phyloP scores from a whole-genome alignment of 2,888 invertebrate species.

The Drosophila borealis region DNA sequence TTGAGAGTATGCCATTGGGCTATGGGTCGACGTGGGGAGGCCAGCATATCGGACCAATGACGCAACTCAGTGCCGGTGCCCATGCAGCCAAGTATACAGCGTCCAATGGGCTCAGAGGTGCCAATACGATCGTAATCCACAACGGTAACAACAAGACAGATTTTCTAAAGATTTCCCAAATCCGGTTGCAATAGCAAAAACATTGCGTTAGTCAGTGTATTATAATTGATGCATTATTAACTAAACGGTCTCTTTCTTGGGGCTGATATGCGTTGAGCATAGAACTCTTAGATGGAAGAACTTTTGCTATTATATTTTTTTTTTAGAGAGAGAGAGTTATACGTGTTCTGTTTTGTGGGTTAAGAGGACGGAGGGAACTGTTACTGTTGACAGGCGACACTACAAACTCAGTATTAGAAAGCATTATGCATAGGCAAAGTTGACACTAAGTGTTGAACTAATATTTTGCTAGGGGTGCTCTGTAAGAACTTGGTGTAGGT shows the following conservation, averaged over 20 bases:
- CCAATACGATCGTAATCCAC: constrained; percentile 99
- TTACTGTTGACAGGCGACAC: constrained; percentile 60
- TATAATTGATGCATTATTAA: neutral
- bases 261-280: constrained; percentile 54
- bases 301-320: constrained; percentile 30
- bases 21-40: constrained; percentile 99
- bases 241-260: constrained; percentile 42
- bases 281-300: constrained; percentile 65
- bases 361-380: constrained; percentile 35
- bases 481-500: constrained; percentile 39
- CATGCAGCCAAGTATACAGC: constrained; percentile 98
- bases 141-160: constrained; percentile 98
- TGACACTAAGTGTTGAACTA: constrained; percentile 32
- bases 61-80: constrained; percentile 99
- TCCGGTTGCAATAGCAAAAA: constrained; percentile 35
- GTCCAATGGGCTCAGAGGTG: constrained; percentile 99
- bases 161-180: constrained; percentile 90
- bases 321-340: constrained; percentile 36
- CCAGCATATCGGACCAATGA: constrained; percentile 99
- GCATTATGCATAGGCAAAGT: constrained; percentile 51
- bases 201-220: constrained; percentile 49
- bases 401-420: constrained; percentile 59
- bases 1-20: constrained; percentile 99
- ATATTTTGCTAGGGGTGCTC: constrained; percentile 36
- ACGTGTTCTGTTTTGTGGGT: constrained; percentile 59